phyloP scores from a whole-genome alignment of 2,888 invertebrate genomes.

The Furcula furcula region DNA sequence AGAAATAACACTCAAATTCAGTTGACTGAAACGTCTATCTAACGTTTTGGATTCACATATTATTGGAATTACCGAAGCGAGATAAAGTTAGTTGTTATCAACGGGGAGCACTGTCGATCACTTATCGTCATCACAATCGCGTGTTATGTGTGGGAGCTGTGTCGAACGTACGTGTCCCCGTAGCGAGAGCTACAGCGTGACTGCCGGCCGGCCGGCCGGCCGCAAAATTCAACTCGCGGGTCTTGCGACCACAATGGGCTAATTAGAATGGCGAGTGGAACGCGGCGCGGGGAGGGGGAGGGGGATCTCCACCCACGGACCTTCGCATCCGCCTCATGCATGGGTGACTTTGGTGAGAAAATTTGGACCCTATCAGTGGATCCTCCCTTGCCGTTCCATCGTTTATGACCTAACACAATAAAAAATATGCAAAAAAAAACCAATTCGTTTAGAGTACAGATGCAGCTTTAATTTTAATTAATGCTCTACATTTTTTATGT shows the following conservation, averaged over 20 bases:
- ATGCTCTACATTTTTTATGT: too few relatives aligned
- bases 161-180: slow-evolving; percentile 49
- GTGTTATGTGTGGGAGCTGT: slow-evolving; percentile 36
- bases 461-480: too few relatives aligned
- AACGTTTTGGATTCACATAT: slow-evolving; percentile 52
- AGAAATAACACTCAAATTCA: slow-evolving; percentile 53
- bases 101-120: slow-evolving; percentile 62
- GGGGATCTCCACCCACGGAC: slow-evolving; percentile 71
- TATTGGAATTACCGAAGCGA: slow-evolving; percentile 41
- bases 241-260: slow-evolving; percentile 73
- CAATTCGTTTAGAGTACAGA: too few relatives aligned
- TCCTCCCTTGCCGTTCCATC: too few relatives aligned
- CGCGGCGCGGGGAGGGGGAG: slow-evolving; percentile 56
- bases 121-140: slow-evolving; percentile 73
- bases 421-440: too few relatives aligned
- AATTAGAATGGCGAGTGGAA: slow-evolving; percentile 77
- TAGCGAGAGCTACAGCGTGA: slow-evolving; percentile 62
- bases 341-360: slow-evolving; percentile 59
- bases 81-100: slow-evolving; percentile 57
- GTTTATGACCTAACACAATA: too few relatives aligned
- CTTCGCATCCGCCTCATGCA: slow-evolving; percentile 75
- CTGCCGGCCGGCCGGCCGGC: slow-evolving; percentile 62
- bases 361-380: slow-evolving; percentile 55
- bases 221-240: slow-evolving; percentile 62
- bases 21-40: slow-evolving; percentile 39